phyloP scores from a whole-genome alignment of 2,113 vertebrate species.

The Macheiramphus alcinus region DNA sequence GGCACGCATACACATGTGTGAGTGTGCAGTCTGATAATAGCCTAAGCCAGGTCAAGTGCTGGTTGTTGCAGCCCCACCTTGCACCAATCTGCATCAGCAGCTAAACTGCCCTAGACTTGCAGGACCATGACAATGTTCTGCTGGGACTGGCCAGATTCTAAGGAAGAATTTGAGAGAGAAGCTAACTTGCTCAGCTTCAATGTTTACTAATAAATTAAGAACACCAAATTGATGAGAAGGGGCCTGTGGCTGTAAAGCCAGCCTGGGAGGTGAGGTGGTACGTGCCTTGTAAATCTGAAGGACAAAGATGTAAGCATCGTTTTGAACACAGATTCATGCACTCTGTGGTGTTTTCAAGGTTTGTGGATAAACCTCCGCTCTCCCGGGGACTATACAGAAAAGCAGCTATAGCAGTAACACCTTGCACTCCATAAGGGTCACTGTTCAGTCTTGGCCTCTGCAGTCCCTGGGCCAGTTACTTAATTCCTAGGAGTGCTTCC shows the following conservation, averaged over 20 bases:
- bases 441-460: background rate
- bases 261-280: background rate
- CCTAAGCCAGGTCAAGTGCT: fast-evolving
- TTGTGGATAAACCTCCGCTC: background rate
- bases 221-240: background rate
- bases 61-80: background rate
- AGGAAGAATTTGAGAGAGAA: background rate
- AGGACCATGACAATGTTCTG: background rate
- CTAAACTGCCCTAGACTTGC: background rate
- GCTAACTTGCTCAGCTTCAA: background rate
- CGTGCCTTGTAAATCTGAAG: background rate
- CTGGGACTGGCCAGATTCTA: background rate
- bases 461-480: background rate
- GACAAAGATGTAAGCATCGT: background rate
- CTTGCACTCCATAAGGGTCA: no score
- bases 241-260: background rate
- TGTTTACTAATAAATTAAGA: background rate
- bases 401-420: background rate
- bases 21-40: fast-evolving
- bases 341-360: background rate
- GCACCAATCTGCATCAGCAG: background rate
- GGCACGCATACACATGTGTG: fast-evolving
- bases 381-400: background rate
- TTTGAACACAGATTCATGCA: background rate
- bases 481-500: background rate